Percentiles rank a stretch among this genome's conserved stretches.
Conservation (phyloP, 1,140 invertebrate genomes). For the Agraylea sexmaculata region DNA sequence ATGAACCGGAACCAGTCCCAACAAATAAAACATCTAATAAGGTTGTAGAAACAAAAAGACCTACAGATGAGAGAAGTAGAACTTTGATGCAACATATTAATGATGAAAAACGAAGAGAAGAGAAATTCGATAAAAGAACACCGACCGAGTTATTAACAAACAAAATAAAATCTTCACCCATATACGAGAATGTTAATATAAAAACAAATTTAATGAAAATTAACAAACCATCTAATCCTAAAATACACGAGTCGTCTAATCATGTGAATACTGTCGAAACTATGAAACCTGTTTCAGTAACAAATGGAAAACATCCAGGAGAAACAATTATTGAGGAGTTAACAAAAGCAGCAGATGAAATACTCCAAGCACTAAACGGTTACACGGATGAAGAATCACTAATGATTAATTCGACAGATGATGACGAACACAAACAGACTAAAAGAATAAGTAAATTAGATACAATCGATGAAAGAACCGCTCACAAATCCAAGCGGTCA, state of each 20-base stretch:
- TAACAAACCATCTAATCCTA: not conserved
- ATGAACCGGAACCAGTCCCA: not conserved
- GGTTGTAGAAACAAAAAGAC: not conserved
- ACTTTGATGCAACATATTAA: not conserved
- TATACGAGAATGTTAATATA: slow-evolving; percentile 14
- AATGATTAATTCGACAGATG: slow-evolving; percentile 26
- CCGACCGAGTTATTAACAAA: slow-evolving; percentile 2
- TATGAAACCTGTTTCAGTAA: not conserved
- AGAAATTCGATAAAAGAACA: not conserved
- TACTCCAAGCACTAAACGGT: slow-evolving; percentile 39
- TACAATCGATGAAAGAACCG: slow-evolving; percentile 24
- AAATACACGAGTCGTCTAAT: not conserved
- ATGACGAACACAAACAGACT: slow-evolving; percentile 16
- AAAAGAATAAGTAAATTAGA: slow-evolving; percentile 1
- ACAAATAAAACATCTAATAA: not conserved
- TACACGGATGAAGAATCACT: slow-evolving; percentile 37
- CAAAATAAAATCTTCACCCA: slow-evolving; percentile 6
- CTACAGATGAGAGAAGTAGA: not conserved
- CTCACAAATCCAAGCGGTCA: slow-evolving; percentile 12
- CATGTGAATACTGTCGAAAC: not conserved
- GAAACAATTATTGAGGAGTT: slow-evolving; percentile 37
- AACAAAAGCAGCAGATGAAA: slow-evolving; percentile 41
- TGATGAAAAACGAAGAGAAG: not conserved
- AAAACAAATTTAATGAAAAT: slow-evolving; percentile 7
- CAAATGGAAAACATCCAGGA: slow-evolving; percentile 20